A percentile compares a stretch with the other conserved stretches of the same genome.
These are phyloP conservation scores for Neoniphon sammara DNA, from an alignment of 2,797 vertebrate genomes.

Conservation along the genomic window DNA sequence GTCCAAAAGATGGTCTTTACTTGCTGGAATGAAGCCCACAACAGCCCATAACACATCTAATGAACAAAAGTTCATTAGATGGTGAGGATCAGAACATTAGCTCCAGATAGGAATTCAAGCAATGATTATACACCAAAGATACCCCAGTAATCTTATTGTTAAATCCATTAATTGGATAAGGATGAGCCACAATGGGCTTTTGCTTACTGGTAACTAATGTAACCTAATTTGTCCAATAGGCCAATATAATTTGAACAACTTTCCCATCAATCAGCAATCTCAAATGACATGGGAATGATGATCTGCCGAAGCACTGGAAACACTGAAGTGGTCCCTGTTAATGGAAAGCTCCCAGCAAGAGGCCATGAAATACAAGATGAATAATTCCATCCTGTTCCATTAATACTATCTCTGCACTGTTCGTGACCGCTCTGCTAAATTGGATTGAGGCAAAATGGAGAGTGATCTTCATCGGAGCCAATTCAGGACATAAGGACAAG, in stretches of 20 bases:
- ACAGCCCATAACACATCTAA: too few relatives aligned
- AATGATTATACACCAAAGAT: too few relatives aligned
- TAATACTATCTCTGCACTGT: slow-evolving; percentile 36
- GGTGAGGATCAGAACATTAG: too few relatives aligned
- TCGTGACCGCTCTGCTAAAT: slow-evolving; percentile 36
- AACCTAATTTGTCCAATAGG: not conserved
- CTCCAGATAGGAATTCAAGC: too few relatives aligned
- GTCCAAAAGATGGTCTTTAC: too few relatives aligned
- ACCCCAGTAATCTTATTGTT: too few relatives aligned
- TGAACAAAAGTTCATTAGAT: too few relatives aligned
- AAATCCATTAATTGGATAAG: not conserved
- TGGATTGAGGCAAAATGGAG: slow-evolving; percentile 23
- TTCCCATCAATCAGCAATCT: not conserved
- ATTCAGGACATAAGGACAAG: slow-evolving; percentile 17
- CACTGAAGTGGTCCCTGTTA: slow-evolving; percentile 11
- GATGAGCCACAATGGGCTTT: not conserved
- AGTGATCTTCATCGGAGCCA: slow-evolving; percentile 3
- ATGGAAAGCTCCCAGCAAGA: not conserved
- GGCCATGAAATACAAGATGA: slow-evolving; percentile 45
- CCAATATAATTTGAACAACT: not conserved
- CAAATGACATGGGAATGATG: not conserved
- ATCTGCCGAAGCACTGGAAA: not conserved
- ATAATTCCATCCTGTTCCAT: slow-evolving; percentile 39
- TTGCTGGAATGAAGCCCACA: too few relatives aligned
- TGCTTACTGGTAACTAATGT: not conserved